Evolutionary conservation across 2,797 vertebrate genomes (phyloP), one percentile per base, ranked within the genome.

Genomic region (Lerista edwardsae): DNA sequence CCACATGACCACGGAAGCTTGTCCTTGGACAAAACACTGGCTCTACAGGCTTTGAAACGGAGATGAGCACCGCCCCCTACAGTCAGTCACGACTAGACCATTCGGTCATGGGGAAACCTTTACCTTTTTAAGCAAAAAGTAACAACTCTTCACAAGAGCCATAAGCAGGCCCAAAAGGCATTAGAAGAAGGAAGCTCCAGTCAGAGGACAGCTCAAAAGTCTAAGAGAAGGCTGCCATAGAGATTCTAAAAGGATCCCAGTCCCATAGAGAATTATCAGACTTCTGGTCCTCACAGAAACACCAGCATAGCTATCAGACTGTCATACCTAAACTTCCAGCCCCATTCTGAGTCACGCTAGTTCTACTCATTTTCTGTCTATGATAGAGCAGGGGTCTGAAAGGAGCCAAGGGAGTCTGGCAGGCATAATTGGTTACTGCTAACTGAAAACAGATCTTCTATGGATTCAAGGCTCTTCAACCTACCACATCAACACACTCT

Each of bases 401-500:
- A 69, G 64, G 61, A 27, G 41, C 15, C 44, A 39, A 73, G 41
- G 65, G 71, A 44, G 23, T 39, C 61, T 85, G 62, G 12, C 14
- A 75, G 75, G 47, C 41, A 25, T 75, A 36, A 39, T 80, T 75
- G 61, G n/a, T 55, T 59, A 34, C 51, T 34, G 12, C 51, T 85
- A 80, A 67, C 34, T 44, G 62, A 75, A 68, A 85, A 80, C 47
- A 59, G n/a, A 80, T 41, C 15, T 36, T 79, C 67, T 44, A 57
- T 64, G n/a, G 29, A 85, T 85, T 75, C 51, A 68, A 61, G 44
- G 51, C n/a, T 21, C n/a, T 39, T 67, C 36, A 61, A 44, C 59
- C 44, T 62, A n/a, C 36, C 34, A 80, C 29, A n/a, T 31, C 76
- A n/a, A 62, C 14, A 84, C 31, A n/a, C 19, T 64, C 59, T 84